Evolutionary conservation across 2,888 invertebrate species (phyloP).

Genomic region (Spodoptera exigua): DNA sequence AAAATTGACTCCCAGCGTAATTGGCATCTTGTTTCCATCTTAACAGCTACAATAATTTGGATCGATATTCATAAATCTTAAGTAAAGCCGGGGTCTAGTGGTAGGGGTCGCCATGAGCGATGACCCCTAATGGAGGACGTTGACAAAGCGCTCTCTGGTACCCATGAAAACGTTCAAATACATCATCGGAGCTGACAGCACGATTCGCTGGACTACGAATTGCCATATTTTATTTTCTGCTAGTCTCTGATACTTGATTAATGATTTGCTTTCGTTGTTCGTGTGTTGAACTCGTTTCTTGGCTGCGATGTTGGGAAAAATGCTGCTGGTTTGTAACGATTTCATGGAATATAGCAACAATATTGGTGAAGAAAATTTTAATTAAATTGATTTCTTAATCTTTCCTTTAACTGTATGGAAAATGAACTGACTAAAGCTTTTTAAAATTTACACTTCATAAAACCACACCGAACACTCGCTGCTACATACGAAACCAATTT

Average conservation of each 20-base stretch:
- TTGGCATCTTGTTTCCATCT: conserved; percentile 44
- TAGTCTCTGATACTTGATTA: conserved; percentile 84
- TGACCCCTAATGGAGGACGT: conserved; percentile 85
- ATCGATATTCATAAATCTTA: conserved; percentile 70
- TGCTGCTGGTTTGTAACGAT: too few relatives aligned
- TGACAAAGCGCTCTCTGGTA: conserved; percentile 85
- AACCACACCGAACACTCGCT: not conserved
- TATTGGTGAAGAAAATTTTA: too few relatives aligned
- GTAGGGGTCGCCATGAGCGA: conserved; percentile 77
- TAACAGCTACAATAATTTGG: conserved; percentile 57
- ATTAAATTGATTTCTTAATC: too few relatives aligned
- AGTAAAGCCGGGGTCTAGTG: conserved; percentile 60
- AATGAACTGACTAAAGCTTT: too few relatives aligned
- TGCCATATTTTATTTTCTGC: conserved; percentile 88
- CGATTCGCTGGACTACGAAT: conserved; percentile 82
- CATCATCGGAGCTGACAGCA: conserved; percentile 86
- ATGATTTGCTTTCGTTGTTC: conserved; percentile 72
- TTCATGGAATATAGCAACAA: too few relatives aligned
- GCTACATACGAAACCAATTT: conserved; percentile 20
- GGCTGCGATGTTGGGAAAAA: conserved; percentile 4
- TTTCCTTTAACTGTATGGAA: too few relatives aligned
- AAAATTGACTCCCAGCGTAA: conserved; percentile 39
- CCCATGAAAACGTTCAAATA: conserved; percentile 88
- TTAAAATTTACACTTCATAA: not conserved
- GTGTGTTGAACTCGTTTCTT: conserved; percentile 46